These are phyloP conservation scores for Apeltes quadracus DNA, from an alignment of 2,113 vertebrate genomes.

Conservation along the genomic window DNA sequence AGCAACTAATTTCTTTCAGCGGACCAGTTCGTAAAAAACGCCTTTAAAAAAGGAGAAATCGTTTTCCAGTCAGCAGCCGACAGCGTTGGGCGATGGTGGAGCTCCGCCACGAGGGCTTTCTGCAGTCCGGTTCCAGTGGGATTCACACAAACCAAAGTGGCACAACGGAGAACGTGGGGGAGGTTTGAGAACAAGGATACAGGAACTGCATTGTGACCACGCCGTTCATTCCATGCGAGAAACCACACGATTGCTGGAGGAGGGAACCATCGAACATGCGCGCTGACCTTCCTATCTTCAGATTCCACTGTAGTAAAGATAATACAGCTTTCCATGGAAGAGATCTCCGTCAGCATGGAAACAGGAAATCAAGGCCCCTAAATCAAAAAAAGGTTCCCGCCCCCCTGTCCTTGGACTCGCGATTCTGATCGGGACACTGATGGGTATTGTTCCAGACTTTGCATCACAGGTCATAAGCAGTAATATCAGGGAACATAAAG, in stretches of 20 bases:
- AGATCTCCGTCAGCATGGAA: background rate
- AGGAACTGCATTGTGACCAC: too few species aligned
- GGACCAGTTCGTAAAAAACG: background rate
- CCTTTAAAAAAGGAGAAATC: background rate
- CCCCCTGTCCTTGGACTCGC: too few species aligned
- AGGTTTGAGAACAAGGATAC: background rate
- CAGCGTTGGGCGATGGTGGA: too few species aligned
- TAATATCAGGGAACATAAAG: background rate
- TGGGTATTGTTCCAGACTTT: background rate
- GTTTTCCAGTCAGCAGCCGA: too few species aligned
- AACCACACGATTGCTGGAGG: too few species aligned
- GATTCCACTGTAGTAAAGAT: background rate
- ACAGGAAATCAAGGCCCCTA: background rate
- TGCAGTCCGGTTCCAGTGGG: too few species aligned
- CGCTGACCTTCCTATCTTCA: background rate
- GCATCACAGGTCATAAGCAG: too few species aligned
- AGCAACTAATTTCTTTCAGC: slow-evolving; percentile 5
- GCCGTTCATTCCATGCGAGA: too few species aligned
- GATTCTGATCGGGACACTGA: background rate
- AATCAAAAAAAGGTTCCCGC: background rate
- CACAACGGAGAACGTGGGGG: too few species aligned
- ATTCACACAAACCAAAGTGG: too few species aligned
- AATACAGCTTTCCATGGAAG: background rate
- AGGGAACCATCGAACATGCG: too few species aligned
- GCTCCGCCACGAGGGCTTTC: too few species aligned